These are phyloP conservation scores for Myotis brandtii DNA, from an alignment of 2,113 vertebrate genomes.

Conservation along the genomic window DNA sequence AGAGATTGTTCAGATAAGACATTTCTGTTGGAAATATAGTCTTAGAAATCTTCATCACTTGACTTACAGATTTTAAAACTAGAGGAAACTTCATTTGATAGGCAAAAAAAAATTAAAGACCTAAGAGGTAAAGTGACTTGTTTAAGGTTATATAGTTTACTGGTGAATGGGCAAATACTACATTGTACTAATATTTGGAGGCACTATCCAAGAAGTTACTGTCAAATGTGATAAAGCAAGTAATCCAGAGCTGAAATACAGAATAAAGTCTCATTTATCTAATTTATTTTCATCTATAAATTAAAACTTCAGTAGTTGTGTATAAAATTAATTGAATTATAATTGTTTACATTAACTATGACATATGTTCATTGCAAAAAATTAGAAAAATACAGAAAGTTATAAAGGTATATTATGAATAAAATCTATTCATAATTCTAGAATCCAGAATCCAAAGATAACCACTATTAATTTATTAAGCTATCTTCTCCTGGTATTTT, in stretches of 20 bases:
- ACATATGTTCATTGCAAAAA: background rate
- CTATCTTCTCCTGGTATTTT: background rate
- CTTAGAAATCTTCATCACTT: background rate
- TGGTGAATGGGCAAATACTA: background rate
- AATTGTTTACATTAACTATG: background rate
- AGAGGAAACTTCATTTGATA: background rate
- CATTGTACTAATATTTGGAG: background rate
- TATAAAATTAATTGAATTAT: background rate
- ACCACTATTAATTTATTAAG: background rate
- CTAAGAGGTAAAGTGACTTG: background rate
- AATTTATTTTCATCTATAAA: background rate
- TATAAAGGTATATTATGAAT: background rate
- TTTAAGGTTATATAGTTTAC: background rate
- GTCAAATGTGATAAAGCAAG: background rate
- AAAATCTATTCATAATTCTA: background rate
- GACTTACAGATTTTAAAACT: background rate
- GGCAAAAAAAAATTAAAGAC: background rate
- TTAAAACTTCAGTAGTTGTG: background rate
- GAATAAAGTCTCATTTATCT: background rate
- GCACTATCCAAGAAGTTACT: background rate
- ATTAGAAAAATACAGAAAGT: background rate
- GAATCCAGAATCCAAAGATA: conserved; percentile 19
- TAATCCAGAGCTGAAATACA: background rate
- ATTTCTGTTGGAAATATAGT: background rate
- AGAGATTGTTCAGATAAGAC: background rate